A percentile compares a stretch with the other conserved stretches of the same genome.
phyloP scores from a whole-genome alignment of 2,113 vertebrate genomes.

The Myotis yumanensis region DNA sequence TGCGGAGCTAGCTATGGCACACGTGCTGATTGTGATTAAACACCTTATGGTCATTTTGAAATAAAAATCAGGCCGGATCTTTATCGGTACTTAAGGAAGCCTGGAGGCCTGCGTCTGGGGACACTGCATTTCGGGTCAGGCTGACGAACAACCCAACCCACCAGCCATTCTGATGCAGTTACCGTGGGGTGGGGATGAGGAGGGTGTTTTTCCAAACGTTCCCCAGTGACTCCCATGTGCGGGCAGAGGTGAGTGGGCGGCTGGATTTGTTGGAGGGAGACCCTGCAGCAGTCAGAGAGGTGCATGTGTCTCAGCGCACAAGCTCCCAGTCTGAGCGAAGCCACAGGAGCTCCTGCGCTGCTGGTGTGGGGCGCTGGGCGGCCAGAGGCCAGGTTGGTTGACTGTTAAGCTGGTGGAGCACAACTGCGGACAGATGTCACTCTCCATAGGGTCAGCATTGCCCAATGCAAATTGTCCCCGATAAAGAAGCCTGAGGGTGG shows the following conservation, averaged over 20 bases:
- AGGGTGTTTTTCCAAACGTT: background rate
- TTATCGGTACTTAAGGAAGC: background rate
- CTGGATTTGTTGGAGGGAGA: background rate
- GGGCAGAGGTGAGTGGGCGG: fast-evolving
- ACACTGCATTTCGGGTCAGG: background rate
- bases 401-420: background rate
- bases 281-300: background rate
- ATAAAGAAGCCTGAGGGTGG: fast-evolving
- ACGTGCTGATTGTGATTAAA: background rate
- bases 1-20: background rate
- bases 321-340: background rate
- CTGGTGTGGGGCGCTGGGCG: background rate
- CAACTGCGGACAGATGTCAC: background rate
- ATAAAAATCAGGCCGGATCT: background rate
- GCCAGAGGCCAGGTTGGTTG: no score
- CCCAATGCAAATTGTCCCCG: fast-evolving
- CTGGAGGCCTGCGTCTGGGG: fast-evolving
- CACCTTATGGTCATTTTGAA: background rate
- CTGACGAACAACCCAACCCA: no score
- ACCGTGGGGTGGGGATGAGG: background rate
- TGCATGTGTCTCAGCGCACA: fast-evolving
- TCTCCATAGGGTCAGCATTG: fast-evolving
- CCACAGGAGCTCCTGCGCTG: no score
- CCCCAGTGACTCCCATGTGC: background rate
- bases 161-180: background rate